Base-by-base conservation (phyloP, 2,797 vertebrate species). In the Zalophus californianus region DNA sequence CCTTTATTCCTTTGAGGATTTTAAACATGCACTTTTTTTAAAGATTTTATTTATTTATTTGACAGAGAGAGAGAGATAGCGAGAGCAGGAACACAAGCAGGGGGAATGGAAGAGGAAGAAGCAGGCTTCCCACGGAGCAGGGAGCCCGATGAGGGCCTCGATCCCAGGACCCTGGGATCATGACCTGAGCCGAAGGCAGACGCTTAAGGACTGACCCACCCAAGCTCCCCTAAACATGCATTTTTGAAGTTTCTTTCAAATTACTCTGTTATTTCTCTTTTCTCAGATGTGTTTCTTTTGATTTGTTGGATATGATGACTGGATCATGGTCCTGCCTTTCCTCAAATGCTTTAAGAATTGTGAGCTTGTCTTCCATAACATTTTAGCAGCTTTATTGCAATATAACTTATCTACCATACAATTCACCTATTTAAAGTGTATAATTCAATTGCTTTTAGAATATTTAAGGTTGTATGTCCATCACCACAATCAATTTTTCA, bases 341-440 rank as follows among this genome's bases (percentile, higher is more conserved):
- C 21, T 80, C 41, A 92, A 77, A 68, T 62, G 27, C 72, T 88
- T 91, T 60, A 48, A 54, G 41, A 92, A 52, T 54, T 89, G 2
- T 35, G 41, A 91, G 25, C 2, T 75, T 82, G 25, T 62, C 41
- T 89, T 56, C 64, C 20, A 10, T 66, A 89, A 44, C 2, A 64
- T 82, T 68, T 85, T 58, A 95, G 75, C 16, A 78, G 15, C 12
- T 38, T 83, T 86, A 41, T 80, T 85, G 50, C 83, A 6, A 58
- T 75, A 60, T 75, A 90, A 68, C 56, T 62, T 25, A 80, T 29
- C 98, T 98, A 96, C n/a, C 50, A 75, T n/a, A 62, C 20, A 54
- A 52, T 41, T 89, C 27, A 91, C 35, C 9, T 56, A 72, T 32
- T 70, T 72, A 44, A 89, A 92, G 5, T 44, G 25, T 68, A 2